phyloP scores from a whole-genome alignment of 2,797 vertebrate genomes.

The Anas bernieri region DNA sequence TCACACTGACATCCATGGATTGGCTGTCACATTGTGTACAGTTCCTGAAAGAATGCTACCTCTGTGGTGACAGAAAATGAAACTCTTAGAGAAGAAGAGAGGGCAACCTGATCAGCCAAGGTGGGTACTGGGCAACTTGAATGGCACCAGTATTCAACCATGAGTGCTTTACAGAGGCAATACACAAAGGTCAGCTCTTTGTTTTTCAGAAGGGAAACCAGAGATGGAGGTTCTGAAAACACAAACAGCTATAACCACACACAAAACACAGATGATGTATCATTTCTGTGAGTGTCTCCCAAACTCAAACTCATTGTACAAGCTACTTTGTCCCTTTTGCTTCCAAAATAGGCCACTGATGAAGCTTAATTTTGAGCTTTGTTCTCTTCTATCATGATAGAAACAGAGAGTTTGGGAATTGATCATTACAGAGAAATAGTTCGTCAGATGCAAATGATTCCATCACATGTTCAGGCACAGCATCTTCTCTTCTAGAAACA shows the following conservation, averaged over 20 bases:
- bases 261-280: neutral
- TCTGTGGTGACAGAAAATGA: conserved; percentile 26
- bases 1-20: conserved; percentile 30
- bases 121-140: neutral
- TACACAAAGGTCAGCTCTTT: conserved; percentile 35
- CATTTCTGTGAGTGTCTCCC: neutral
- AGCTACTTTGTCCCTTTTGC: neutral
- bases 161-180: neutral
- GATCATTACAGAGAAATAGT: neutral
- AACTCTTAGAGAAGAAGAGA: neutral
- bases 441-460: neutral
- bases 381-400: neutral
- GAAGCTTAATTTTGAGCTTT: neutral
- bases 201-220: conserved; percentile 47
- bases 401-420: neutral
- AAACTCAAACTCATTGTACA: neutral
- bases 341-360: neutral
- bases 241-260: conserved; percentile 50
- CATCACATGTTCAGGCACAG: neutral
- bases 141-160: conserved; percentile 64
- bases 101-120: conserved; percentile 6
- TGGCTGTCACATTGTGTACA: conserved; percentile 17
- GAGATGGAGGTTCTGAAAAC: conserved; percentile 36
- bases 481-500: neutral
- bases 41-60: neutral